Percentiles rank a stretch among this genome's conserved stretches.
phyloP scores from a whole-genome alignment of 2,113 vertebrate species.

The Rhea americana region DNA sequence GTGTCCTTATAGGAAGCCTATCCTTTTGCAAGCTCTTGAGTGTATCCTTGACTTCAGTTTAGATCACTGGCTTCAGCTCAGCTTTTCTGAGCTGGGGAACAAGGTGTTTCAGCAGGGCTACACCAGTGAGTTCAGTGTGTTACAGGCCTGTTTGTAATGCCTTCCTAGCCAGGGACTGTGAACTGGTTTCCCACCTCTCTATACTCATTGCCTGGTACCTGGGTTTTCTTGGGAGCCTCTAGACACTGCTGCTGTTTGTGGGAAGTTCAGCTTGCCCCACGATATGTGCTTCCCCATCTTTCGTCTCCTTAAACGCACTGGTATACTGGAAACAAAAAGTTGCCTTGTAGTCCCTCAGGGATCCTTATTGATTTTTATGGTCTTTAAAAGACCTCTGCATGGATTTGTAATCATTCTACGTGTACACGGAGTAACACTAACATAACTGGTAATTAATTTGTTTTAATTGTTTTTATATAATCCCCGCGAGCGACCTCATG shows the following conservation, averaged over 20 bases:
- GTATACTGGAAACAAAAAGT: background rate
- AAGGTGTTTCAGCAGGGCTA: background rate
- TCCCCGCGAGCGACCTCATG: conserved; percentile 71
- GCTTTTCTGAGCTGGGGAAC: background rate
- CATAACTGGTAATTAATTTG: conserved; percentile 76
- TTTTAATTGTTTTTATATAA: conserved; percentile 77
- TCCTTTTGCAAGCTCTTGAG: background rate
- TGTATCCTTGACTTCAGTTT: background rate
- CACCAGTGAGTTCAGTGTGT: background rate
- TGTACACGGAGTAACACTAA: conserved; percentile 51
- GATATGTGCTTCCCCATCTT: background rate
- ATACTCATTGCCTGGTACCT: fast-evolving
- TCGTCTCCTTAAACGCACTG: background rate
- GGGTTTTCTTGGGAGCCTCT: background rate
- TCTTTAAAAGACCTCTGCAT: conserved; percentile 49
- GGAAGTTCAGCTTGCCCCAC: background rate
- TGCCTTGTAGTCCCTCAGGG: background rate
- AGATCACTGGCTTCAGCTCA: background rate
- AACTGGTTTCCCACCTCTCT: background rate
- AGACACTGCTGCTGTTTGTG: background rate
- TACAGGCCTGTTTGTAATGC: background rate
- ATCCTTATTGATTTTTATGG: conserved; percentile 43
- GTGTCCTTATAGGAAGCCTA: background rate
- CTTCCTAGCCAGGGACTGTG: background rate
- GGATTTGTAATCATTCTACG: conserved; percentile 50